A percentile compares a stretch with the other conserved stretches of the same genome.
phyloP scores from a whole-genome alignment of 2,888 invertebrate species.

The Macrosiphum euphorbiae region DNA sequence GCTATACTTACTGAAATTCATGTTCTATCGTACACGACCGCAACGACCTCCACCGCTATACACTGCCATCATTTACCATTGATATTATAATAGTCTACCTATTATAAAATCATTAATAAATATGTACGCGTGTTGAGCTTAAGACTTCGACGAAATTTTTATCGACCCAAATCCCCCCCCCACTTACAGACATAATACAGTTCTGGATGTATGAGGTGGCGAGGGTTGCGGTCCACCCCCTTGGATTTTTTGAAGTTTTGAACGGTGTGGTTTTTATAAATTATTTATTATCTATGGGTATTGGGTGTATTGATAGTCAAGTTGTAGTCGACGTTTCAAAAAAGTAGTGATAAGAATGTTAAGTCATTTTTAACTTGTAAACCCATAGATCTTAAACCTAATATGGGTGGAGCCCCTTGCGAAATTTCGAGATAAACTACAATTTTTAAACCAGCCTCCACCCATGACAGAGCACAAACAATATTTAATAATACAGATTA shows the following conservation, averaged over 20 bases:
- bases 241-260: background rate
- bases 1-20: background rate
- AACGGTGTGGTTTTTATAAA: background rate
- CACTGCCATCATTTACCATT: background rate
- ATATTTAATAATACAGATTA: background rate
- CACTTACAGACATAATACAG: background rate
- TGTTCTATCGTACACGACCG: background rate
- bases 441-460: background rate
- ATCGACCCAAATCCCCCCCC: background rate
- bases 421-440: background rate
- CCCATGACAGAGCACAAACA: background rate
- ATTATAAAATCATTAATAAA: background rate
- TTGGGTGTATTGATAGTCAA: background rate
- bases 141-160: background rate
- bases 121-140: background rate
- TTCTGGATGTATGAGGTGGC: background rate
- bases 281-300: background rate
- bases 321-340: background rate
- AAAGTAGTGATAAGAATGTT: background rate
- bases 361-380: background rate
- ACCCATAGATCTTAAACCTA: background rate
- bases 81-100: background rate
- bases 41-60: background rate
- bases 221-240: background rate
- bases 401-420: background rate